Conservation (phyloP, 2,797 vertebrate genomes). For the Tokudaia tokunoshimensis region DNA sequence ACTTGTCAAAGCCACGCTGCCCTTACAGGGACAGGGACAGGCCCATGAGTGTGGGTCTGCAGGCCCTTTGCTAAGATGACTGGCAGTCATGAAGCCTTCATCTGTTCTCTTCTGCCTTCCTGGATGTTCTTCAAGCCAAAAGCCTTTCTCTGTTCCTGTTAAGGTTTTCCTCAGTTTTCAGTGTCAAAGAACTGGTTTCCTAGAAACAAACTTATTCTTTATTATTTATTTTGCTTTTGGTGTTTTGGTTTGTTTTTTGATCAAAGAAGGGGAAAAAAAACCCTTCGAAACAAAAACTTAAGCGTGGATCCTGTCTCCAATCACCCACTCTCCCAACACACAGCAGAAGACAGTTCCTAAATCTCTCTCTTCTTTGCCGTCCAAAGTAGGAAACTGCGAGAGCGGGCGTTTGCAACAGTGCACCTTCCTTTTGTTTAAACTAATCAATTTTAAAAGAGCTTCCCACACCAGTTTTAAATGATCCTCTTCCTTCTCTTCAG, state of each 20-base stretch:
- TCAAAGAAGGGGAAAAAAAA: not conserved
- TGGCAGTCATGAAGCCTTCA: not conserved
- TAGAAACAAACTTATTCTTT: slow-evolving; percentile 36
- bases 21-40: not conserved
- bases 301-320: not conserved
- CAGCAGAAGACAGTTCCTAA: not conserved
- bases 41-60: not conserved
- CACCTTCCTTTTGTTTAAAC: not conserved
- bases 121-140: not conserved
- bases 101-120: not conserved
- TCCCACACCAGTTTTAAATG: slow-evolving; percentile 15
- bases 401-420: not conserved
- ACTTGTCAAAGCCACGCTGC: not conserved
- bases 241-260: not conserved
- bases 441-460: slow-evolving; percentile 28
- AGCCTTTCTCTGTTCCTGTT: not conserved
- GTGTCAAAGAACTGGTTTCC: not conserved
- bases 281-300: slow-evolving; percentile 23
- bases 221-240: slow-evolving; percentile 30
- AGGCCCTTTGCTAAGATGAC: not conserved
- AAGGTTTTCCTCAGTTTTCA: slow-evolving; percentile 16
- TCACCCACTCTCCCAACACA: not conserved
- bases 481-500: slow-evolving; percentile 29
- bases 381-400: not conserved
- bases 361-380: slow-evolving; percentile 37